Conservation (phyloP, 2,113 vertebrate genomes). For the Myiagra hebetior region DNA sequence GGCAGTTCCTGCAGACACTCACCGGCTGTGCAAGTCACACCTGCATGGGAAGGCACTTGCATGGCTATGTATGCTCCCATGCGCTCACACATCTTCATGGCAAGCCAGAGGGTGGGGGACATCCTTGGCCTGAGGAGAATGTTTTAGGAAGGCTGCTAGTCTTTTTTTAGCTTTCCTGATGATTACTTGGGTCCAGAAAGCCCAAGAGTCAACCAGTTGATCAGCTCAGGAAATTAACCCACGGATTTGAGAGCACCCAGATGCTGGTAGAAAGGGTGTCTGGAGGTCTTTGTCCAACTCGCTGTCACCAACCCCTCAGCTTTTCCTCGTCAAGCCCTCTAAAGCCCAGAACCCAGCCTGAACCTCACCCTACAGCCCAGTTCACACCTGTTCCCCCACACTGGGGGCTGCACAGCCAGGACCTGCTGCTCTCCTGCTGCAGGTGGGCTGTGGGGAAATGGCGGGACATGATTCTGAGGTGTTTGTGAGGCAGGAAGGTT, state of each 20-base stretch:
- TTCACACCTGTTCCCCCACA: neutral
- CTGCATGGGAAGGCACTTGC: neutral
- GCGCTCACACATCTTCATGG: neutral
- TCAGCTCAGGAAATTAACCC: neutral
- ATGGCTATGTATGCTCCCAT: neutral
- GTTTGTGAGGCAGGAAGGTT: neutral
- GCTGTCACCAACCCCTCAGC: neutral
- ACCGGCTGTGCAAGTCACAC: fast-evolving
- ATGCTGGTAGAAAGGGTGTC: neutral
- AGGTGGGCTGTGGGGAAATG: neutral
- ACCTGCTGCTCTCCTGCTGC: neutral
- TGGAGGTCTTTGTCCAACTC: neutral
- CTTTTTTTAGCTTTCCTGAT: neutral
- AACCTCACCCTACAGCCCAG: neutral
- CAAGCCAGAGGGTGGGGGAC: neutral
- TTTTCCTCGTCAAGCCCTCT: neutral
- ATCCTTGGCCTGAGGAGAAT: neutral
- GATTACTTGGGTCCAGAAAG: neutral
- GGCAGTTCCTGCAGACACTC: neutral
- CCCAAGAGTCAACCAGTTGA: neutral
- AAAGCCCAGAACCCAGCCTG: neutral
- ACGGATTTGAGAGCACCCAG: neutral
- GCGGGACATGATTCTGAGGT: neutral
- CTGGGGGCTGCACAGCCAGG: neutral
- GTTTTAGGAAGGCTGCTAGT: neutral